Base-by-base conservation (phyloP, 2,113 vertebrate genomes). In the Benitochromis conjunctus region DNA sequence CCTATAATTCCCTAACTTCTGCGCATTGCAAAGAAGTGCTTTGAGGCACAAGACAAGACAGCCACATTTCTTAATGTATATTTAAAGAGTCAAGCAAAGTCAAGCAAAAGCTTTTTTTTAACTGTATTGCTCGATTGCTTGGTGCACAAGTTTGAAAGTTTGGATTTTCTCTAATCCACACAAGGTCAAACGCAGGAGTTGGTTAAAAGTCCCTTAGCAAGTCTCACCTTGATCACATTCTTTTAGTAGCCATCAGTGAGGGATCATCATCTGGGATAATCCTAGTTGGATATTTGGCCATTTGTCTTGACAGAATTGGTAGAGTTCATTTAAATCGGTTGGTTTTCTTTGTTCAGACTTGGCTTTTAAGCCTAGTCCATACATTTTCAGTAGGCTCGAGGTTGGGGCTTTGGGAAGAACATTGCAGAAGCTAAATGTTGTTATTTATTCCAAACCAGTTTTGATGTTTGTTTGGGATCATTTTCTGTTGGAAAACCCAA, bases 101-200 rank as follows among this genome's bases (percentile, higher is more conserved):
- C 34, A 13, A 38, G 60, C 4, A 66, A 66, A 66, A 66, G 19
- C 60, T 19, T 2, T 13, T 66, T 66, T 66, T 66, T 13, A 38
- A 66, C 34, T 38, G 34, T 21, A 66, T 66, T 66, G 31, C 31
- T 64, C 10, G 0, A 64, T 36, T 36, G 60, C 34, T 64, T 38
- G 60, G 34, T 21, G 4, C 34, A 21, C 11, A 66, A 21, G 60
- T 38, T 8, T 66, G 0, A 66, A 21, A 21, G 38, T 38, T 66
- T 36, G 60, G 18, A 64, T 64, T 36, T 64, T 64, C 18, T 64
- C 21, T 6, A 66, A 8, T 66, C 34, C 19, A 38, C 60, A 13
- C 0, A 38, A 8, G 34, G 34, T 38, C 19, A 66, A 66, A 38
- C 0, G 60, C 34, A 8, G 11, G 0, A 38, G 38, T 66, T 66